These are phyloP conservation scores for Nebria salina DNA, from an alignment of 2,888 invertebrate species.

Conservation along the genomic window DNA sequence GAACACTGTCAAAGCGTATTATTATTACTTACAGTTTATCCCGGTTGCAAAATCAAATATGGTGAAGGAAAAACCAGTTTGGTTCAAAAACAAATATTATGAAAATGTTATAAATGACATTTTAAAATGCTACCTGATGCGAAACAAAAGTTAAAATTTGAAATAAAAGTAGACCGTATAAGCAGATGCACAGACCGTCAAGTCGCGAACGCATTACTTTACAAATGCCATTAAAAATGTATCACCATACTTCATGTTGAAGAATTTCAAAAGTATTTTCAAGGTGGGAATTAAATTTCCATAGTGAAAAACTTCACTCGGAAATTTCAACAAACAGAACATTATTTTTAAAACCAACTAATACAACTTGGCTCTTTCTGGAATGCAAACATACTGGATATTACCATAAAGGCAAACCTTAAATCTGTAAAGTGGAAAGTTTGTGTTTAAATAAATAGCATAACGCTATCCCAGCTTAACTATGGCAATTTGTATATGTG, in stretches of 20 bases:
- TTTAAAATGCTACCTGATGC: background rate
- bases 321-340: constrained; percentile 37
- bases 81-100: too few relatives aligned
- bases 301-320: constrained; percentile 13
- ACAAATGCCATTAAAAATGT: constrained; percentile 39
- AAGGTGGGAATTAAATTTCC: constrained; percentile 39
- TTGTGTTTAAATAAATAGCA: too few relatives aligned
- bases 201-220: constrained; percentile 25
- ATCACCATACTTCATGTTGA: constrained; percentile 27
- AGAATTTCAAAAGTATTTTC: constrained; percentile 31
- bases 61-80: too few relatives aligned
- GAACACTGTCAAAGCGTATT: too few relatives aligned
- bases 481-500: too few relatives aligned
- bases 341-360: constrained; percentile 37
- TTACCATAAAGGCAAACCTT: background rate
- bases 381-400: background rate
- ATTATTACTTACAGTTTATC: too few relatives aligned
- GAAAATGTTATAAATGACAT: background rate
- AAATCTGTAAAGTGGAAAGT: background rate
- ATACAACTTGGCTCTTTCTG: background rate
- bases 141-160: background rate
- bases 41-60: too few relatives aligned
- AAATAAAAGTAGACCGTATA: background rate
- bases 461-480: too few relatives aligned
- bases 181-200: constrained; percentile 19